Evolutionary conservation across 2,113 vertebrate genomes (phyloP), one percentile per base, ranked within the genome.

Genomic region (Oxygymnocypris stewartii): DNA sequence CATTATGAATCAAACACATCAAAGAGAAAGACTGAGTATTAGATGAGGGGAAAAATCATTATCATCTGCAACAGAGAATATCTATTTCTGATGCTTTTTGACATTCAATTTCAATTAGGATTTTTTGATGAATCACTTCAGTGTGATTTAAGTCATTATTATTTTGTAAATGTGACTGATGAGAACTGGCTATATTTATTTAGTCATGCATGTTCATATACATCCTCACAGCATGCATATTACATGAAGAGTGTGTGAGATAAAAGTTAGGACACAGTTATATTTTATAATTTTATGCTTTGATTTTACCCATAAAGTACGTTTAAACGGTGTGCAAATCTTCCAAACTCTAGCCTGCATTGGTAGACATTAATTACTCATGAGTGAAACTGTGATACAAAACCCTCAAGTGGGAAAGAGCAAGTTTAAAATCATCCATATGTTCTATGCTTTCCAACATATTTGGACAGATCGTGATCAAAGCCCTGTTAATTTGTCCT

Each of bases 401-500:
- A 20, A 51, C 23, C 79, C 1, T 44, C 5, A 16, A 61, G 23
- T 40, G 5, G 20, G 14, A 77, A 25, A 51, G 20, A 49, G 79
- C 59, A 40, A 23, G 20, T 25, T 9, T n/a, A 11, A 54, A 28
- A 23, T n/a, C 9, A 37, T 11, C 0, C 0, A 18, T 31, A 16
- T 78, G 20, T 20, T 12, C 47, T 31, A 23, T 37, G 54, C 31
- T 8, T 16, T 78, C 35, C 47, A 47, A 57, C 28, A 31, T 25
- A 16, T 44, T 76, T 12, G 75, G 59, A 44, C 37, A 71, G 42
- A 59, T 35, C 7, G 20, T 57, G 81, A 88, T 84, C 57, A 35
- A 75, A 86, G n/a, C 14, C 49, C 20, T 28, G 40, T 44, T 78
- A 13, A 51, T 82, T 87, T 57, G 2, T 69, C 69, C 59, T 69